Conservation (phyloP, 2,113 vertebrate genomes). For the Alethe diademata region DNA sequence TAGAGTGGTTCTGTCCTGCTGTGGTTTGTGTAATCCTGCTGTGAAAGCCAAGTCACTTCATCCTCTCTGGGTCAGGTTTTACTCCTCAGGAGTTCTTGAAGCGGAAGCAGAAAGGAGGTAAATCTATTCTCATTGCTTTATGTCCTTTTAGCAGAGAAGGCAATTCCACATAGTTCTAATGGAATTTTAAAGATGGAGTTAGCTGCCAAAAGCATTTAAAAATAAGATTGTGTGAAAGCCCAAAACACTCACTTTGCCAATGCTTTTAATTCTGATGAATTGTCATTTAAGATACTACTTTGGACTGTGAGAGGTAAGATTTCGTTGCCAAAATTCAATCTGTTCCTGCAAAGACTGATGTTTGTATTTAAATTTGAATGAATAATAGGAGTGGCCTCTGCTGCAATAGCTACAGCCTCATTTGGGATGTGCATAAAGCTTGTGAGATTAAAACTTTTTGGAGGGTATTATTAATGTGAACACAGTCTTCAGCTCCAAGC, state of each 20-base stretch:
- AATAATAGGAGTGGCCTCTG: not conserved
- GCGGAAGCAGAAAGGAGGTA: not conserved
- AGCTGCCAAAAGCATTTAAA: not conserved
- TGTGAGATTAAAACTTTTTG: not conserved
- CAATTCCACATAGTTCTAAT: not conserved
- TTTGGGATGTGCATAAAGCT: not conserved
- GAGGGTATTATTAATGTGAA: not conserved
- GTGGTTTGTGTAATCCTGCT: not conserved
- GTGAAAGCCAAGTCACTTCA: not conserved
- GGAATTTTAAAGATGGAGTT: not conserved
- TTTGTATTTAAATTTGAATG: not conserved
- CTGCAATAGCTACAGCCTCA: not conserved
- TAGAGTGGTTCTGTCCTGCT: not conserved
- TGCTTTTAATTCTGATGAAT: not conserved
- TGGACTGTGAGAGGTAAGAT: not conserved
- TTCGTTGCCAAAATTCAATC: not conserved
- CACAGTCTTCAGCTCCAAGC: not conserved
- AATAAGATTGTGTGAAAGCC: not conserved
- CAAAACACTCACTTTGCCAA: not conserved
- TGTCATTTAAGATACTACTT: not conserved
- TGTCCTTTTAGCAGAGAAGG: not conserved
- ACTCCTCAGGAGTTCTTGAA: not conserved
- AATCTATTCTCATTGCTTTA: not conserved
- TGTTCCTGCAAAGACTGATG: not conserved
- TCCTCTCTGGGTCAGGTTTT: not conserved